A percentile compares a stretch with the other conserved stretches of the same genome.
Conservation (phyloP, 1,140 invertebrate genomes). For the Trigoniulus corallinus region DNA sequence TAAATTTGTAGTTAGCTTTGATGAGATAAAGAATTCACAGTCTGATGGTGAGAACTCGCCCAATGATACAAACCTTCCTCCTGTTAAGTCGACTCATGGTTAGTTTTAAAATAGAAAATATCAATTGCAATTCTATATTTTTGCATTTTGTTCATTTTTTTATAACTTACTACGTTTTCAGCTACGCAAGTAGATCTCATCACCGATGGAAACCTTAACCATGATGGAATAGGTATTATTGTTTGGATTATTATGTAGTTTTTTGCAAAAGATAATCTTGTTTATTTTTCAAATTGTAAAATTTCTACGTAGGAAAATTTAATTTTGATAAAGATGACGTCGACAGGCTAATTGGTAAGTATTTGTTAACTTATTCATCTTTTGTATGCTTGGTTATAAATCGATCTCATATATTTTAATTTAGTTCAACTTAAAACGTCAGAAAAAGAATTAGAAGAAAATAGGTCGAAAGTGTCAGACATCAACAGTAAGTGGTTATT, state of each 20-base stretch:
- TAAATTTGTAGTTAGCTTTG: no score
- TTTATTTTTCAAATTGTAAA: no score
- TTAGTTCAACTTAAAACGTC: conserved; percentile 12
- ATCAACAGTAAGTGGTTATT: conserved; percentile 1
- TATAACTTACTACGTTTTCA: no score
- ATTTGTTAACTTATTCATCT: conserved; percentile 1
- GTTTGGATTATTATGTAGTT: no score
- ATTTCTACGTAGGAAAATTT: neutral
- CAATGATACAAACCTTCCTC: no score
- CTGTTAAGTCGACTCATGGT: no score
- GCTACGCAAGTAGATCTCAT: neutral
- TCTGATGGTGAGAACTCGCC: no score
- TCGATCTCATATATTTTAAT: conserved; percentile 4
- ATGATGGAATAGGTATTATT: neutral
- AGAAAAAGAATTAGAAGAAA: conserved; percentile 12
- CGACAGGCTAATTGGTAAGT: conserved; percentile 5
- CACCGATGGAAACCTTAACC: neutral
- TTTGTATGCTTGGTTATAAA: conserved; percentile 3
- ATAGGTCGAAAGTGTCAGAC: conserved; percentile 11
- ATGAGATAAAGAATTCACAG: no score
- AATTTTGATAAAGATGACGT: neutral
- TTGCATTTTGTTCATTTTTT: no score
- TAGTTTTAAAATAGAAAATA: no score
- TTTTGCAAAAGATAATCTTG: no score
- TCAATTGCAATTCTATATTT: no score